Conservation (phyloP, 2,113 vertebrate genomes). For the Psilopogon haemacephalus region DNA sequence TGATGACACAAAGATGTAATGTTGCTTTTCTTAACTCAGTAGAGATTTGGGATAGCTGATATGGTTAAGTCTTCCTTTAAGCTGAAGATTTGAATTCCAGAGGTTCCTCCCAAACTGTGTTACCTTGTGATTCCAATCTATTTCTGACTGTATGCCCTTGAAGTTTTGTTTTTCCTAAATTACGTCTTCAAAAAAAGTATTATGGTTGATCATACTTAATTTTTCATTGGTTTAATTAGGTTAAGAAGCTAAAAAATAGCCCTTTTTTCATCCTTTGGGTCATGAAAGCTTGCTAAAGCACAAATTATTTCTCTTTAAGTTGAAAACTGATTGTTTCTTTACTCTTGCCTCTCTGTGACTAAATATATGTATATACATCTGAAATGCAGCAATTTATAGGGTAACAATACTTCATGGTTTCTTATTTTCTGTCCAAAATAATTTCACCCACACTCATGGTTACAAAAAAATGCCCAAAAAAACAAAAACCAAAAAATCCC, state of each 20-base stretch:
- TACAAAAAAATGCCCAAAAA: neutral
- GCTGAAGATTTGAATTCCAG: neutral
- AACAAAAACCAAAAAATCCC: neutral
- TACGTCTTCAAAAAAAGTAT: neutral
- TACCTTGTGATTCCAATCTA: neutral
- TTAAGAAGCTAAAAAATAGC: neutral
- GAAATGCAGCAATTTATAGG: neutral
- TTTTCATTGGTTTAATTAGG: neutral
- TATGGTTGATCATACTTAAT: neutral
- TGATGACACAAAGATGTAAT: neutral
- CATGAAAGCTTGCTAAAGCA: neutral
- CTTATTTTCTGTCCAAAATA: neutral
- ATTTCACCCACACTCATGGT: neutral
- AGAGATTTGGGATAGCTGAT: neutral
- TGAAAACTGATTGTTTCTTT: neutral
- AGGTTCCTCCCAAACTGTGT: neutral
- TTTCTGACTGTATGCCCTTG: fast-evolving
- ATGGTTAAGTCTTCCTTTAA: neutral
- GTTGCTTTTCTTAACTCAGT: neutral
- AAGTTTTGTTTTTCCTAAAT: neutral
- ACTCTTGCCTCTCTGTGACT: neutral
- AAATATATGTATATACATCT: neutral
- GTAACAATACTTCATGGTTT: neutral
- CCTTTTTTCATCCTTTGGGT: neutral
- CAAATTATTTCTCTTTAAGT: neutral